Base-by-base conservation (phyloP, 2,797 vertebrate species). In the Psittacula derbiana region DNA sequence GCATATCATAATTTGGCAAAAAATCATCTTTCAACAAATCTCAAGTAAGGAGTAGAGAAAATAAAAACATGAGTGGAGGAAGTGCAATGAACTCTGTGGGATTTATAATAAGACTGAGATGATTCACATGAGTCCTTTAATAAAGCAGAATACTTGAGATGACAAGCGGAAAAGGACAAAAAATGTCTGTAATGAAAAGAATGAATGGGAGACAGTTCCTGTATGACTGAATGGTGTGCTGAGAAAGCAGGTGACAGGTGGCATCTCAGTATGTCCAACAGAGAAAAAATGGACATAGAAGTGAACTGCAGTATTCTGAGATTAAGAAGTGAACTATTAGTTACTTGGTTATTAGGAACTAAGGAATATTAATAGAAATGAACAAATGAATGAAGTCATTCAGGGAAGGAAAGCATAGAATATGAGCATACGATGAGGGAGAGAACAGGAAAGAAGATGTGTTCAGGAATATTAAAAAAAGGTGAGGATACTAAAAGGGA, bases 221-320 rank as follows among this genome's bases (percentile, higher is more conserved):
- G 25, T 27, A 11, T 44, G 43, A 46, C 55, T 30, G n/a, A 61
- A 28, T 18, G 18, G 8, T 0, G 0, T 17, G 16, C 14, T 53
- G 31, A 47, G 38, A 57, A 76, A 43, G 13, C 31, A 55, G 10
- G 7, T 64, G 65, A 71, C 43, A 47, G 16, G 1, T 79, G 50
- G 53, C 41, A 25, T 60, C 61, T 65, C 31, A 28, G 36, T 60
- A 8, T 40, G 10, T 60, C 33, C 49, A 64, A 28, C 41, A 71
- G 55, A 76, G 43, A 33, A 57, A 57, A 66, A 76, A 19, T 4
- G 5, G 53, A 40, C 5, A 6, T 62, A 62, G 70, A 55, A 70
- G 18, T 16, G 49, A 79, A 50, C 28, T n/a, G n/a, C 44, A 14
- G 15, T n/a, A 50, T 55, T 64, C 33, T 70, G 62, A 70, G 52